phyloP scores from a whole-genome alignment of 2,797 vertebrate species.

The Amphiprion clarkii region DNA sequence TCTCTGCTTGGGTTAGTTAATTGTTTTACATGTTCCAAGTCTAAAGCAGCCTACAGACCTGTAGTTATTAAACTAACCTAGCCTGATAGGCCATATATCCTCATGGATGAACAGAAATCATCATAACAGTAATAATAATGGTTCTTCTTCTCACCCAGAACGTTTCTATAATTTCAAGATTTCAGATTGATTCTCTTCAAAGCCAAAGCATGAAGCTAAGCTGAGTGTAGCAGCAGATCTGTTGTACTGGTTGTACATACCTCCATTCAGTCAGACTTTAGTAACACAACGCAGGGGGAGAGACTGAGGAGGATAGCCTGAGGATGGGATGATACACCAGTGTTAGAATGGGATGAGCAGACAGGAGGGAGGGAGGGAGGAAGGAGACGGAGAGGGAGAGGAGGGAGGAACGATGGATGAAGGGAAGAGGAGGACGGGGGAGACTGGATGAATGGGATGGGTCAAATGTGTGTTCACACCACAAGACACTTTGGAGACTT shows the following conservation, averaged over 20 bases:
- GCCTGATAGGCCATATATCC: not conserved
- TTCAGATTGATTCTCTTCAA: conserved; percentile 9
- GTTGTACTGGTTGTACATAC: conserved; percentile 79
- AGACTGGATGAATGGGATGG: conserved; percentile 5
- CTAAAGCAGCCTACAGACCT: not conserved
- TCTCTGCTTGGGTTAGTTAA: too few species aligned
- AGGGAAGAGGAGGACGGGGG: not conserved
- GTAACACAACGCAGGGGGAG: conserved; percentile 84
- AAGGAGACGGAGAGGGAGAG: conserved; percentile 22
- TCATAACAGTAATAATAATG: not conserved
- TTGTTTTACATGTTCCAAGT: too few species aligned
- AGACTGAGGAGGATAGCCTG: conserved; percentile 83
- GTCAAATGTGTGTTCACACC: not conserved
- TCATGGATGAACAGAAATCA: not conserved
- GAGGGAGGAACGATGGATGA: not conserved
- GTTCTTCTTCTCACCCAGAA: not conserved
- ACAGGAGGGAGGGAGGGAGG: conserved; percentile 30
- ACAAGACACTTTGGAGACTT: not conserved
- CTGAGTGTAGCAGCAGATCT: conserved; percentile 6
- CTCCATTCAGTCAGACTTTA: conserved; percentile 84
- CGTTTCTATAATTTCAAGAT: not conserved
- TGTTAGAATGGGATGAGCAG: conserved; percentile 67
- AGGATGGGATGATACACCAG: conserved; percentile 79
- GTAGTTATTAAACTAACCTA: not conserved
- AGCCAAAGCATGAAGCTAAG: conserved; percentile 55